Conservation (phyloP, 2,888 invertebrate genomes). For the Limnephilus rhombicus region DNA sequence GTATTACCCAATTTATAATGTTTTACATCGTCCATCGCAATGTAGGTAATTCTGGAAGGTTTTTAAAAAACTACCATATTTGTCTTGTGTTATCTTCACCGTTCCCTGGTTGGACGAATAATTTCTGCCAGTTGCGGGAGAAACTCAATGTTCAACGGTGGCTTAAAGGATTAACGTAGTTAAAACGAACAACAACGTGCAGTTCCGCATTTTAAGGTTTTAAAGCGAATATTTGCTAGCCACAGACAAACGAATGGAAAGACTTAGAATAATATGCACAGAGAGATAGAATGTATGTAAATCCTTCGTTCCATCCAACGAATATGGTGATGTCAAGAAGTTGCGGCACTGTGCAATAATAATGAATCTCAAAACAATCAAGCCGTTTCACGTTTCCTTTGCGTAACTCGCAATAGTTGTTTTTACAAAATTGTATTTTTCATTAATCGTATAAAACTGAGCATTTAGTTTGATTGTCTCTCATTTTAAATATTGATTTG, state of each 20-base stretch:
- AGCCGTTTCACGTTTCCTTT: no score
- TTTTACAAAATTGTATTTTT: no score
- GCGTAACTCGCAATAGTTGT: no score
- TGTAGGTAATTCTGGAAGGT: not conserved
- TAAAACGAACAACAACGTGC: not conserved
- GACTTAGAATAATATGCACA: not conserved
- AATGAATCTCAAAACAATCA: no score
- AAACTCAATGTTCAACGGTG: conserved; percentile 29
- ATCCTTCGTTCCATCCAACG: not conserved
- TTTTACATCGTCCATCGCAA: not conserved
- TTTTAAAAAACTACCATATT: not conserved
- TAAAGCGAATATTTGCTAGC: not conserved
- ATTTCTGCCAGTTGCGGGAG: conserved; percentile 14
- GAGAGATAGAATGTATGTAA: not conserved
- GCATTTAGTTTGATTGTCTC: no score
- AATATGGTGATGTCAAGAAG: not conserved
- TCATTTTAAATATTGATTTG: no score
- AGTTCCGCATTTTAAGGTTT: conserved; percentile 8
- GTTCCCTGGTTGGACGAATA: not conserved
- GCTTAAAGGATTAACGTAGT: conserved; percentile 26
- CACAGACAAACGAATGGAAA: not conserved
- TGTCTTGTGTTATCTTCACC: not conserved
- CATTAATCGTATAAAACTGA: no score
- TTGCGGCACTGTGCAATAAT: not conserved
- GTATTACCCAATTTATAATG: no score